Evolutionary conservation across 2,888 invertebrate genomes (phyloP), one percentile per base, ranked within the genome.

Genomic region (Baccha elongata): DNA sequence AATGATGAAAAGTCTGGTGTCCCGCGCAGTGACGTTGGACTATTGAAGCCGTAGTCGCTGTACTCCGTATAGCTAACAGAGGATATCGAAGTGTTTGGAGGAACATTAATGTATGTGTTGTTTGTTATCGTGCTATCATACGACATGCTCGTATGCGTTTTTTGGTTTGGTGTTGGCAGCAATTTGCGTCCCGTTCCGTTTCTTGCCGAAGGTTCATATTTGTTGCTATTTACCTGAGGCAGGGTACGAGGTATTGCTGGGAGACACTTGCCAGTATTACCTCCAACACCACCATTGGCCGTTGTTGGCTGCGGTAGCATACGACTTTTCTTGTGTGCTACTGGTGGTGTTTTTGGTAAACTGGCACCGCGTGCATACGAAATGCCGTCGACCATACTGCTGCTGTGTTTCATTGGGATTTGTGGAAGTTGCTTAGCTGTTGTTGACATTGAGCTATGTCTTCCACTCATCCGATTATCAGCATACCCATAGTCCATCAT

Each of bases 211-310:
- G 69, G 76, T 84, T 79, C 62, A 79, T 86, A 83, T 79, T 85
- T 76, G 69, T 42, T 60, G 52, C 29, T 32, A 32, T 86, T 86
- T 37, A 85, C 85, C 58, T 87, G 86, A 35, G 88, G 88, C 73
- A 88, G 84, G 68, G 86, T 73, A 58, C 88, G 88, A 75, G 88
- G 85, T 73, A 84, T 85, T 83, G 86, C 85, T 84, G 87, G 85
- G 86, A 86, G 86, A 85, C 86, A 87, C 84, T 86, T 94, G 89
- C 94, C 94, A 87, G 92, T 93, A 90, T 94, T 94, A 87, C 93
- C 92, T 91, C 94, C 94, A 89, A 94, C 94, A 91, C 94, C 94
- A 90, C 94, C 94, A 65, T 68, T 76, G 7, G 84, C 69, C 72
- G 62, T 85, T 37, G 55, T 55, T 26, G 87, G 84, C 79, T 87